phyloP scores from a whole-genome alignment of 2,113 vertebrate genomes.

The Myanophis thanlyinensis region DNA sequence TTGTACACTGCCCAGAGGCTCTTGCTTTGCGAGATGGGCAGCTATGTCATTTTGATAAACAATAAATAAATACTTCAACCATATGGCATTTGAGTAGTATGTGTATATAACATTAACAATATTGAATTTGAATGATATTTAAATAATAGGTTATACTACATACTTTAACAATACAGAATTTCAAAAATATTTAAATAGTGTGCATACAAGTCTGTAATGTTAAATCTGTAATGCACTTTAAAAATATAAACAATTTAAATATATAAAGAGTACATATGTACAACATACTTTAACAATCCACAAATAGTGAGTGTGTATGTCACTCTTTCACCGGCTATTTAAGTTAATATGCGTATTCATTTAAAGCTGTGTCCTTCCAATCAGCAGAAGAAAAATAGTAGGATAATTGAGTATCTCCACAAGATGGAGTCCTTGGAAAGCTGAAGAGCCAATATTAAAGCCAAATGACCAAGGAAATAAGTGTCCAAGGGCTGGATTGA shows the following conservation, averaged over 20 bases:
- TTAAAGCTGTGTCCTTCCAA: neutral
- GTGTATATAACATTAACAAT: neutral
- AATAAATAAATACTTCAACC: neutral
- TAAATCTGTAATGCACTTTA: neutral
- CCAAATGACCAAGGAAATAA: neutral
- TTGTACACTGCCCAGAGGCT: neutral
- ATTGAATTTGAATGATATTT: neutral
- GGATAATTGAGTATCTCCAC: neutral
- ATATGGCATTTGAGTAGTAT: neutral
- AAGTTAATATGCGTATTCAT: neutral
- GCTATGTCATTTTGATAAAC: neutral
- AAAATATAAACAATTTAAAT: neutral
- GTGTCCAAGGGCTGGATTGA: neutral
- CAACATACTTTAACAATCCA: neutral
- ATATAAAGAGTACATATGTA: neutral
- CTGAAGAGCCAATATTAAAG: neutral
- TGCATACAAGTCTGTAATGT: neutral
- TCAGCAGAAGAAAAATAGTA: neutral
- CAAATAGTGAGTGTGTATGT: neutral
- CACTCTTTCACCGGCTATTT: neutral
- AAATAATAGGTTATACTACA: neutral
- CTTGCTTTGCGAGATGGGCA: neutral
- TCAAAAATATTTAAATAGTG: neutral
- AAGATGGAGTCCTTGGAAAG: neutral
- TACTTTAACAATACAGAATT: neutral